phyloP scores from a whole-genome alignment of 1,140 invertebrate species.

The Leptinotarsa defecta region DNA sequence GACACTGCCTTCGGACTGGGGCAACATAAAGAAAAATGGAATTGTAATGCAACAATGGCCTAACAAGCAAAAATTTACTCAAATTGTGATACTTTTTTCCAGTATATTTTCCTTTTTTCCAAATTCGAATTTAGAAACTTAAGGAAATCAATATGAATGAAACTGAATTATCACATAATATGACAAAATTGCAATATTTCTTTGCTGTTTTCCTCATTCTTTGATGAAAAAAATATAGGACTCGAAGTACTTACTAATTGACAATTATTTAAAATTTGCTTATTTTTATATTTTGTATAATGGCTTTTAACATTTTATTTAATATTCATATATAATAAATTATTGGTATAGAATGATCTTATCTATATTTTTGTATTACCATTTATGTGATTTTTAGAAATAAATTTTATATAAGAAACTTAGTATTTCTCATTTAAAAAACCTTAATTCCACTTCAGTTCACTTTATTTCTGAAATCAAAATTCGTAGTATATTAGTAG shows the following conservation, averaged over 20 bases:
- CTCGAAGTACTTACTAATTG: not conserved
- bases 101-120: not conserved
- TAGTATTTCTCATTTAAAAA: no score
- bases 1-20: constrained; percentile 77
- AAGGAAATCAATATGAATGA: no score
- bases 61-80: constrained; percentile 20
- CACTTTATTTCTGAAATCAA: no score
- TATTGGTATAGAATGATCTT: not conserved
- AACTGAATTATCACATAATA: no score
- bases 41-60: constrained; percentile 44
- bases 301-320: not conserved
- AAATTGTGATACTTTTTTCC: constrained; percentile 14
- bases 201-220: no score
- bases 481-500: no score
- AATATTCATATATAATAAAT: constrained; percentile 9
- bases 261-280: not conserved
- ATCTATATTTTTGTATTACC: constrained; percentile 33
- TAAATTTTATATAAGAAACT: constrained; percentile 16
- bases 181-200: no score
- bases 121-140: no score
- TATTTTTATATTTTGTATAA: constrained; percentile 20
- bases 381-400: constrained; percentile 32
- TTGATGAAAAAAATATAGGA: not conserved
- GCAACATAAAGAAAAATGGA: constrained; percentile 69
- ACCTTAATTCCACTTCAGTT: no score